Conservation (phyloP, 1,140 invertebrate species). For the Caenorhabditis inopinata region DNA sequence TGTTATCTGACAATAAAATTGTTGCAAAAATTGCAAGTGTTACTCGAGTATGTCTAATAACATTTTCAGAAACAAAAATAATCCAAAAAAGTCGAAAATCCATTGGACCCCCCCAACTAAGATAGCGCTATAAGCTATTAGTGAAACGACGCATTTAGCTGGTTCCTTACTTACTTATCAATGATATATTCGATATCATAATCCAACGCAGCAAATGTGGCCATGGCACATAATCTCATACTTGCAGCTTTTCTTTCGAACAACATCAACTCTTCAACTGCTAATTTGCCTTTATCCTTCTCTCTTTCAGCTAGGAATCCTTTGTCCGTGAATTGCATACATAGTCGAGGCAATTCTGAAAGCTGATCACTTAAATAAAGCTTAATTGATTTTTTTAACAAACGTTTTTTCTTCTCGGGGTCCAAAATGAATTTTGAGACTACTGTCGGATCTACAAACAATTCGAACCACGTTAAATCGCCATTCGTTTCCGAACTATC, state of each 20-base stretch:
- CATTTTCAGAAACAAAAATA: too few species aligned
- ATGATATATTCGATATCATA: slow-evolving; percentile 40
- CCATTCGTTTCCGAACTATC: background rate
- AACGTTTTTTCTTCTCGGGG: background rate
- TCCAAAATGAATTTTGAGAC: background rate
- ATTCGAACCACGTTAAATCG: background rate
- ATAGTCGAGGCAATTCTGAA: background rate
- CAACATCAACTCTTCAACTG: slow-evolving; percentile 25
- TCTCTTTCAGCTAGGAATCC: background rate
- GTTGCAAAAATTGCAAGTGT: too few species aligned
- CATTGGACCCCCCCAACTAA: too few species aligned
- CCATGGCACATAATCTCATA: slow-evolving; percentile 42
- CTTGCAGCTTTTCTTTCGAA: slow-evolving; percentile 41
- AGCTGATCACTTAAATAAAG: background rate
- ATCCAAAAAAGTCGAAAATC: too few species aligned
- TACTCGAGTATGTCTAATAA: too few species aligned
- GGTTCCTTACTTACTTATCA: slow-evolving; percentile 34
- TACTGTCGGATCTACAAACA: background rate
- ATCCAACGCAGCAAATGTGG: slow-evolving; percentile 41
- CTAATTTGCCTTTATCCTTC: background rate
- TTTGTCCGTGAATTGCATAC: background rate
- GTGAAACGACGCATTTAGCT: too few species aligned
- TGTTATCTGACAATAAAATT: too few species aligned
- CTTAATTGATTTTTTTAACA: background rate
- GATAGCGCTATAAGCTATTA: too few species aligned